phyloP scores from a whole-genome alignment of 2,797 vertebrate genomes.

The Bradypus variegatus region DNA sequence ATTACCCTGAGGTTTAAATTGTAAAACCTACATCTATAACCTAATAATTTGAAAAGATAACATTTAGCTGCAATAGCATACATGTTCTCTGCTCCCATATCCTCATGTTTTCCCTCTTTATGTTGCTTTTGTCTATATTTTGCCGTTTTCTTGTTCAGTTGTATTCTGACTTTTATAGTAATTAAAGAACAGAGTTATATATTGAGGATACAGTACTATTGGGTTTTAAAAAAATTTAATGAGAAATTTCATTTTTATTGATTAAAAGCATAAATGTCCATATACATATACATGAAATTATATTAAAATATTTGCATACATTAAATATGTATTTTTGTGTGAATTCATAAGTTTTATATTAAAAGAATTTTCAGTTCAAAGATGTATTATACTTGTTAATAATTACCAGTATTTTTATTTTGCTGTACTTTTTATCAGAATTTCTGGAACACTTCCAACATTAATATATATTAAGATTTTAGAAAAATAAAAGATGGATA shows the following conservation, averaged over 20 bases:
- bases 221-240: too few relatives aligned
- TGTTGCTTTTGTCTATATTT: too few relatives aligned
- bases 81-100: too few relatives aligned
- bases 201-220: too few relatives aligned
- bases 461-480: not conserved
- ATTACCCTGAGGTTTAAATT: too few relatives aligned
- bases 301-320: not conserved
- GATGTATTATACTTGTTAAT: constrained; percentile 26
- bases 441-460: not conserved
- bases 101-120: too few relatives aligned
- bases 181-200: too few relatives aligned
- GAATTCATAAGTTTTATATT: not conserved
- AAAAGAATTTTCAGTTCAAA: constrained; percentile 22
- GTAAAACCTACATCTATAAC: too few relatives aligned
- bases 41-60: too few relatives aligned
- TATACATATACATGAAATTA: not conserved
- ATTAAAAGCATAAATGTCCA: not conserved
- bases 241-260: not conserved
- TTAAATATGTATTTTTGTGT: not conserved
- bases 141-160: too few relatives aligned
- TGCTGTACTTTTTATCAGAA: not conserved
- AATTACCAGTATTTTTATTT: constrained; percentile 35
- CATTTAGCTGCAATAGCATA: too few relatives aligned
- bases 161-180: too few relatives aligned
- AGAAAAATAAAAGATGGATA: constrained; percentile 1